Evolutionary conservation across 1,140 invertebrate species (phyloP).

Genomic region (Drosophila grimshawi): DNA sequence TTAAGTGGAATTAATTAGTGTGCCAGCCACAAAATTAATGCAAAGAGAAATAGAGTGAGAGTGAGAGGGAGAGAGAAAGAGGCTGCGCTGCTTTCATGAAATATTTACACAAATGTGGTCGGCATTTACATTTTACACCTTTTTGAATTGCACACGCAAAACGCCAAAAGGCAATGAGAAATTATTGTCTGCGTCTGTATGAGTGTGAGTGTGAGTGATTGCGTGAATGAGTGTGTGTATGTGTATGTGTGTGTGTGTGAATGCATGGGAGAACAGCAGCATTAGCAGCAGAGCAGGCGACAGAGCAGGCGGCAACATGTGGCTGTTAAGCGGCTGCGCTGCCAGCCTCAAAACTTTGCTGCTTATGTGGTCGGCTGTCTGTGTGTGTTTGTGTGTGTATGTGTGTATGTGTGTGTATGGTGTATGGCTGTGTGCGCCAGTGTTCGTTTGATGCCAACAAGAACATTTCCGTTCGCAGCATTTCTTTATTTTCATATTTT

Average conservation of each 20-base stretch:
- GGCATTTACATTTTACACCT: constrained; percentile 80
- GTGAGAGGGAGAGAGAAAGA: neutral
- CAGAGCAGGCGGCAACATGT: constrained; percentile 57
- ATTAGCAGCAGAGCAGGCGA: constrained; percentile 8
- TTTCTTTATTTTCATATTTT: constrained; percentile 26
- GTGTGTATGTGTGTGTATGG: constrained; percentile 9
- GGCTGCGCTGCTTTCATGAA: constrained; percentile 25
- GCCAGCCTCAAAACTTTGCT: constrained; percentile 22
- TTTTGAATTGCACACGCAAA: constrained; percentile 47
- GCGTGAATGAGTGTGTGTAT: neutral
- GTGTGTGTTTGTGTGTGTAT: constrained; percentile 12
- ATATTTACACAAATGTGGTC: constrained; percentile 54
- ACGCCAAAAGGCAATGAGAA: neutral
- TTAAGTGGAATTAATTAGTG: constrained; percentile 22
- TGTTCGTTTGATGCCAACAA: constrained; percentile 14
- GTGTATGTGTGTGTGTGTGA: neutral
- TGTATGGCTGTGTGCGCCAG: constrained; percentile 1
- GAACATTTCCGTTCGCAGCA: constrained; percentile 50
- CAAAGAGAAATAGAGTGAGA: neutral
- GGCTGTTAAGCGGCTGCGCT: constrained; percentile 50
- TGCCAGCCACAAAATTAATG: constrained; percentile 31
- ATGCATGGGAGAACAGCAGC: constrained; percentile 3
- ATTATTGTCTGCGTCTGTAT: neutral
- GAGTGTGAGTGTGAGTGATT: neutral
- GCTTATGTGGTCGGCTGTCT: constrained; percentile 19